Conservation (phyloP, 2,888 invertebrate genomes). For the Agrochola macilenta region DNA sequence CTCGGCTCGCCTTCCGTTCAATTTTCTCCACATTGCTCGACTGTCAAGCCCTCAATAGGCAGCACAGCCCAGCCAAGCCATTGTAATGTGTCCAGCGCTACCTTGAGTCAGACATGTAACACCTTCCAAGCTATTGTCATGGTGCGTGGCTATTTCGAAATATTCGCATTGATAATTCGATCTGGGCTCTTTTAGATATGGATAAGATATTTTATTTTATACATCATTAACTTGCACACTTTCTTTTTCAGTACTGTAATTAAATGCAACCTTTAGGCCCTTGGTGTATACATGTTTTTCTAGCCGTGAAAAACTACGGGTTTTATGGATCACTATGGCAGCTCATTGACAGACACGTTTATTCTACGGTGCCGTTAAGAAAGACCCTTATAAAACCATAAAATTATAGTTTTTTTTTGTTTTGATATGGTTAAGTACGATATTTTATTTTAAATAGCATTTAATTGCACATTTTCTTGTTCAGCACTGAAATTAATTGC, state of each 20-base stretch:
- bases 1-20: slow-evolving; percentile 41
- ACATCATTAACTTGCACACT: too few relatives aligned
- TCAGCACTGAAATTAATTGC: background rate
- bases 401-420: too few relatives aligned
- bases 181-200: background rate
- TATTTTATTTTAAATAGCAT: too few relatives aligned
- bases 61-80: slow-evolving; percentile 6
- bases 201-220: background rate
- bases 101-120: slow-evolving; percentile 25
- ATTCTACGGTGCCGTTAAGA: too few relatives aligned
- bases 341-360: too few relatives aligned
- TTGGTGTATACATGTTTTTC: too few relatives aligned
- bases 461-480: background rate
- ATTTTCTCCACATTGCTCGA: slow-evolving; percentile 40
- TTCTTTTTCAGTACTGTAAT: too few relatives aligned
- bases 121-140: slow-evolving; percentile 26
- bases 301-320: too few relatives aligned
- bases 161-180: background rate
- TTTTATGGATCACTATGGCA: too few relatives aligned
- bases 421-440: too few relatives aligned
- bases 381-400: too few relatives aligned
- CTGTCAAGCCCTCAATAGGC: slow-evolving; percentile 35
- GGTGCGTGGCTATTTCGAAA: slow-evolving; percentile 9
- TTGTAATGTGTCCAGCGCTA: slow-evolving; percentile 31
- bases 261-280: too few relatives aligned